Conservation (phyloP, 2,888 invertebrate species). For the Limnephilus lunatus region DNA sequence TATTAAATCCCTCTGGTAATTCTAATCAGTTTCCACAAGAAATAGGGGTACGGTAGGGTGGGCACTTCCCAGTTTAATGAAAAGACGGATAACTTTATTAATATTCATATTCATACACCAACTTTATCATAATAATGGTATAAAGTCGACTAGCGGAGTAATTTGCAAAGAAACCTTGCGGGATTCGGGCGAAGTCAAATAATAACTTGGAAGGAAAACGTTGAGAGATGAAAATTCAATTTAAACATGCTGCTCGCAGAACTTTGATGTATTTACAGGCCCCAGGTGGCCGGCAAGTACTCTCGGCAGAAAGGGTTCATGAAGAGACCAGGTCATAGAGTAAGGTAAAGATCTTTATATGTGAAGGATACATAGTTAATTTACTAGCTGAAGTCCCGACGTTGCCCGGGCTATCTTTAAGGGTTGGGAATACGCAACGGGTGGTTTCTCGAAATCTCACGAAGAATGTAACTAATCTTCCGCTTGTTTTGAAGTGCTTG, state of each 20-base stretch:
- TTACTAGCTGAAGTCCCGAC: no score
- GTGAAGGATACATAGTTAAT: no score
- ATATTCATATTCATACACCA: neutral
- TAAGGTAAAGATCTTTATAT: no score
- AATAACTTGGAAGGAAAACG: neutral
- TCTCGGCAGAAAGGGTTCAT: neutral
- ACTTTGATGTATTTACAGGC: neutral
- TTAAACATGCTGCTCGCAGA: neutral
- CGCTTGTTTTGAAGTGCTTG: no score
- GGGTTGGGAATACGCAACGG: no score
- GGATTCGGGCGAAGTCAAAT: slow-evolving; percentile 2
- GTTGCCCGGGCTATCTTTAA: no score
- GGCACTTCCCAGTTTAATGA: neutral
- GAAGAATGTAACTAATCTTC: no score
- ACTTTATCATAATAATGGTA: neutral
- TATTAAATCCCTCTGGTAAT: neutral
- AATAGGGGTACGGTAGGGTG: neutral
- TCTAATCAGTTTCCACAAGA: neutral
- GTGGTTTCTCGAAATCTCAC: no score
- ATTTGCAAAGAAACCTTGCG: neutral
- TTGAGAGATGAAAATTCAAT: neutral
- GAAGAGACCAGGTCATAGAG: no score
- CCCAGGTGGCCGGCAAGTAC: neutral
- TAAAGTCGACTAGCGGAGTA: neutral
- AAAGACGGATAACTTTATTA: neutral